Conservation (phyloP, 2,113 vertebrate genomes). For the Lasiurus cinereus region DNA sequence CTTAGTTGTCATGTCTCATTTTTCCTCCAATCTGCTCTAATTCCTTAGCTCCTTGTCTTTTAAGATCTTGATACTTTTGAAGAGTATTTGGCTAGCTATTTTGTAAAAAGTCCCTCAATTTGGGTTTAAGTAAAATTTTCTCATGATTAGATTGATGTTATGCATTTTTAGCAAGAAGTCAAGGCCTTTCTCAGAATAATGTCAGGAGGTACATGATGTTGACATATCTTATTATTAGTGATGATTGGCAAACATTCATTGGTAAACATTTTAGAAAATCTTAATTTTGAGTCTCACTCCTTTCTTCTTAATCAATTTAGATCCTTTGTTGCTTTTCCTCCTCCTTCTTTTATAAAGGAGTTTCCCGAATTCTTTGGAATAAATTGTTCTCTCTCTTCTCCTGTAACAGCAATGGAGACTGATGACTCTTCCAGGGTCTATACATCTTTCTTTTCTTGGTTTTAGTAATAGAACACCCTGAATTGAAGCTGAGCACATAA, state of each 20-base stretch:
- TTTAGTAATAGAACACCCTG: neutral
- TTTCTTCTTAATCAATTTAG: neutral
- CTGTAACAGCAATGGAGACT: neutral
- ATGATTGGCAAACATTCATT: too few species aligned
- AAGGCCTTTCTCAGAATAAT: neutral
- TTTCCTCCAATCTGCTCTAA: neutral
- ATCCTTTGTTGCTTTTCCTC: neutral
- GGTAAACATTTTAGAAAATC: neutral
- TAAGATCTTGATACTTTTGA: neutral
- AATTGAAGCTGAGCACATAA: neutral
- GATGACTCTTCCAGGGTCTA: neutral
- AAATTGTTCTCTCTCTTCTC: neutral
- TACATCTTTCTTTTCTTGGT: neutral
- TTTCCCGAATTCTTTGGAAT: neutral
- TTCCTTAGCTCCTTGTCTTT: neutral
- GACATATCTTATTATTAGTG: too few species aligned
- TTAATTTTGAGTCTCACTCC: neutral
- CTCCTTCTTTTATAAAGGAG: neutral
- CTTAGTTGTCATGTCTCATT: neutral
- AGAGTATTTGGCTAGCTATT: neutral
- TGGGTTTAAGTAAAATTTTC: conserved; percentile 19
- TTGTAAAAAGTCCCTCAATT: neutral
- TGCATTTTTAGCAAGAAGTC: neutral
- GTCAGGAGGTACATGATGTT: neutral
- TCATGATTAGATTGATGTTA: neutral